These are phyloP conservation scores for Drosophila kepulauana DNA, from an alignment of 1,140 invertebrate species.

Conservation along the genomic window DNA sequence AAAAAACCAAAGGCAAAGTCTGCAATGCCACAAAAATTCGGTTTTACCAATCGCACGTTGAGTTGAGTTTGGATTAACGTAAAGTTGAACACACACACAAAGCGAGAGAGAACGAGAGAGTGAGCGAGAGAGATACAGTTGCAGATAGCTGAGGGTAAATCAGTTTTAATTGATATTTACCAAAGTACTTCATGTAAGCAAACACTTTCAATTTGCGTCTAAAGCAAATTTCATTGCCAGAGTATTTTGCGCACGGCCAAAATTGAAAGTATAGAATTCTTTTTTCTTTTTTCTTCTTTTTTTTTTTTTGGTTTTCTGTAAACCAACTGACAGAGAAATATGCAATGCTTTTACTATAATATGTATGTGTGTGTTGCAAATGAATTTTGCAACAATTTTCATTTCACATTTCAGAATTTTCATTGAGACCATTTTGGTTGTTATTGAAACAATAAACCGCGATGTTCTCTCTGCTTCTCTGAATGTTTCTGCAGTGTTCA, in stretches of 20 bases:
- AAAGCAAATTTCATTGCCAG: conserved; percentile 56
- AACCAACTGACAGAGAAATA: conserved; percentile 2
- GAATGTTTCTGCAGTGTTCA: conserved; percentile 49
- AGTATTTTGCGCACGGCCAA: not conserved
- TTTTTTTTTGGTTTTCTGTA: not conserved
- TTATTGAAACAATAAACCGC: conserved; percentile 58
- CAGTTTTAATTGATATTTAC: conserved; percentile 84
- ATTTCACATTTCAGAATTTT: conserved; percentile 34
- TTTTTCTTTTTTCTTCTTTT: not conserved
- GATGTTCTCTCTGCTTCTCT: conserved; percentile 9
- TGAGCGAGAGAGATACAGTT: no score
- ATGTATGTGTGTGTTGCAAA: conserved; percentile 1
- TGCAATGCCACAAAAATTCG: conserved; percentile 61
- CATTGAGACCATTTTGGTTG: conserved; percentile 37
- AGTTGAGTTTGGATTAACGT: conserved; percentile 66
- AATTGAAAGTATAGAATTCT: conserved; percentile 11
- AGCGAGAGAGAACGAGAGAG: not conserved
- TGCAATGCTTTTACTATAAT: conserved; percentile 8
- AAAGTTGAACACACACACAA: conserved; percentile 29
- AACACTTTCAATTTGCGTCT: conserved; percentile 74
- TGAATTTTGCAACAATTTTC: conserved; percentile 49
- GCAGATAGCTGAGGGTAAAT: conserved; percentile 55
- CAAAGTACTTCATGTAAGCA: conserved; percentile 79
- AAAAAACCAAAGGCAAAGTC: conserved; percentile 50
- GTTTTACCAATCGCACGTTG: conserved; percentile 47